Base-by-base conservation (phyloP, 2,888 invertebrate species). In the Craniophora ligustri region DNA sequence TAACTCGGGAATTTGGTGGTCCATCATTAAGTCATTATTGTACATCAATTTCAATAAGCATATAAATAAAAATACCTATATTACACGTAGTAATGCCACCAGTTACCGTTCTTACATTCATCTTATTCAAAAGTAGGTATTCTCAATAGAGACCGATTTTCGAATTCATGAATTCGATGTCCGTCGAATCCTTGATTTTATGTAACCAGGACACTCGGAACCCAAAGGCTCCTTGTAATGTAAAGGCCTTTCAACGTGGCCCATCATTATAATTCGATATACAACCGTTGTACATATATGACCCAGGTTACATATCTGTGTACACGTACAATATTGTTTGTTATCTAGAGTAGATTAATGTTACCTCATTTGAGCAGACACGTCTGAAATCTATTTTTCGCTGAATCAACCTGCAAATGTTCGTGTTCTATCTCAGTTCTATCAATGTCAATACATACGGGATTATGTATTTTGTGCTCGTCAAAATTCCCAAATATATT, bases 391-490 rank as follows among this genome's bases (percentile, higher is more conserved):
- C 42, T 41, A 60, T 53, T 67, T 67, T 64, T 59, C 61, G 59
- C 56, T 71, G 67, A 73, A 69, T 67, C 72, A 68, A 70, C 67
- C 48, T 19, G 44, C 55, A 60, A 64, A 62, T 60, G 59, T 67
- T 55, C 78, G 79, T 79, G 79, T 67, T 66, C 68, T 79, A 79
- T 79, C 78, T 74, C 58, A 42, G 44, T 63, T 53, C 65, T 63
- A 66, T 67, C 67, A 67, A 64, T 45, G 64, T 70, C 68, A 67
- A 64, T 66, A 63, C 46, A 62, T 58, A 57, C 40, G 55, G 58
- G 55, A 53, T 23, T 26, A 23, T 26, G 55, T 51, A 36, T 51
- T 36, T 49, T 38, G 26, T 36, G 32, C 39, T 44, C 59, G 36
- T 48, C 48, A 64, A 53, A 58, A 44, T 32, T 45, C 39, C 53